Evolutionary conservation across 2,113 vertebrate genomes (phyloP), one percentile per base, ranked within the genome.

Genomic region (Xenopus laevis): DNA sequence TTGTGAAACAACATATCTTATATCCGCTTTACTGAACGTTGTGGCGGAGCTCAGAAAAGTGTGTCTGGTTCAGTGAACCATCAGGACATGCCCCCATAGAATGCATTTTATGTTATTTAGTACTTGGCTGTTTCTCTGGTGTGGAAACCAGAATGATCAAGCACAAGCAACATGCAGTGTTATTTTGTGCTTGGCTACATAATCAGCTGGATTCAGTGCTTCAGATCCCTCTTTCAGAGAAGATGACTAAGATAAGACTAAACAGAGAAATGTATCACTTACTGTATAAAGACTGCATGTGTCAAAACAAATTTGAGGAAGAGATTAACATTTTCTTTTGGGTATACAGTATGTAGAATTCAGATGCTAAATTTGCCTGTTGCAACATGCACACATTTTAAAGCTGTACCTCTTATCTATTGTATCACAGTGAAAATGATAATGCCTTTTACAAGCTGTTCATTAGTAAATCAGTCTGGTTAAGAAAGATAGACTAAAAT

Each of bases 291-390:
- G 71, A 72, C 33, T 23, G 27, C n/a, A 62, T 13, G 61, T 55
- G 23, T 64, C 27, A 72, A 47, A 64, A 63, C 12, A 3, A 64
- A 72, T 63, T 72, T 64, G 13, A 46, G 18, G 57, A 71, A 23
- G 13, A n/a, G 20, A 63, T 33, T 72, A 53, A 53, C 50, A 53
- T 53, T 53, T 53, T 53, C 50, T 53, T 17, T 17, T 53, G 50
- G 33, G 33, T 40, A 40, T 40, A 40, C 33, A 40, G 33, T 40
- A 40, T 40, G 5, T 40, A 40, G 33, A 53, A 17, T 53, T 17
- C 17, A 53, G 13, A 53, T 53, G 50, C 12, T 53, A 13, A 53
- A 17, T 53, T 53, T 53, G 17, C 50, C 50, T 53, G 12, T 13
- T 53, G 50, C 50, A 17, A 53, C 50, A 53, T 17, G 17, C 17